Evolutionary conservation across 2,888 invertebrate species (phyloP).

Genomic region (Microdon myrmicae): DNA sequence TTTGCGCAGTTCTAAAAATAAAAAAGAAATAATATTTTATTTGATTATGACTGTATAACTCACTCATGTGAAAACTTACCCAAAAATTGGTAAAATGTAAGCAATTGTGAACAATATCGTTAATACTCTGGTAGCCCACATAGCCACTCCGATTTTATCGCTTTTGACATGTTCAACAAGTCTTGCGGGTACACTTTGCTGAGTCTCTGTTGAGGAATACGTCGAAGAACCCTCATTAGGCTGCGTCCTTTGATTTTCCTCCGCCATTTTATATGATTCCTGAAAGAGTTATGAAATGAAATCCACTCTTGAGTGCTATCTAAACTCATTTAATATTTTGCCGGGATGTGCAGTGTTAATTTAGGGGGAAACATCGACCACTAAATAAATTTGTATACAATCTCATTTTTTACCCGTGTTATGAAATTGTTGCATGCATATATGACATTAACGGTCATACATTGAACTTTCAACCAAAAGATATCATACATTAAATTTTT

Average conservation of each 20-base stretch:
- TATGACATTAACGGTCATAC: too few species aligned
- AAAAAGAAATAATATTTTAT: too few species aligned
- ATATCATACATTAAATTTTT: too few species aligned
- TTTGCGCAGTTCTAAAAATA: slow-evolving; percentile 75
- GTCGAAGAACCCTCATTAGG: slow-evolving; percentile 39
- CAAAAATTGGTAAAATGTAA: slow-evolving; percentile 88
- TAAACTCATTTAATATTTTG: too few species aligned
- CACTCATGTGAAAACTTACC: slow-evolving; percentile 72
- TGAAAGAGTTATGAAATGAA: too few species aligned
- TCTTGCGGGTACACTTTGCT: slow-evolving; percentile 57
- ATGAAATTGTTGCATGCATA: too few species aligned
- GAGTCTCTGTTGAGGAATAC: slow-evolving; percentile 10
- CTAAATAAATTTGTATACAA: too few species aligned
- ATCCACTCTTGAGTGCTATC: slow-evolving; percentile 5
- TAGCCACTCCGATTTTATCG: slow-evolving; percentile 86
- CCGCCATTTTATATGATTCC: slow-evolving; percentile 34
- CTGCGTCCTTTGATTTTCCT: slow-evolving; percentile 23
- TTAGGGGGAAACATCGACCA: too few species aligned
- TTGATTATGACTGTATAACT: not conserved
- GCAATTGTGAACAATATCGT: slow-evolving; percentile 85
- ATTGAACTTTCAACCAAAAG: too few species aligned
- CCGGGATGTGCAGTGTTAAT: too few species aligned
- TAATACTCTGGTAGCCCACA: slow-evolving; percentile 87
- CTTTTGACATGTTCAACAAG: slow-evolving; percentile 79
- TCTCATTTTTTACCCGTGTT: too few species aligned